A percentile compares a stretch with the other conserved stretches of the same genome.
Evolutionary conservation across 2,113 vertebrate species (phyloP).

Genomic region (Proteles cristata): DNA sequence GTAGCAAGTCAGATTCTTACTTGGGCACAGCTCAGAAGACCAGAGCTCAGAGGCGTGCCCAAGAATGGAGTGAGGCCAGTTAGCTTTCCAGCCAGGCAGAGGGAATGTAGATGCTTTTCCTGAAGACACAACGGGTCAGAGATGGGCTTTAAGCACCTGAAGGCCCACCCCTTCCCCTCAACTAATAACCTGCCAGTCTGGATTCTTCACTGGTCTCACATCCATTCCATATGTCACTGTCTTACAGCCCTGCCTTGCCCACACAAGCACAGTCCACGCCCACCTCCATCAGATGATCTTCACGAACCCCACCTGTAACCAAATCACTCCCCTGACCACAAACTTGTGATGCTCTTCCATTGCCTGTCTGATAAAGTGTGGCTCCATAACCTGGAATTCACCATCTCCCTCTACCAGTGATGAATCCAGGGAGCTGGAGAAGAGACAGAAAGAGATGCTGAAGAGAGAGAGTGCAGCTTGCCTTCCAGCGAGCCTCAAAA

Average conservation of each 20-base stretch:
- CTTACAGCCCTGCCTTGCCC: too few relatives aligned
- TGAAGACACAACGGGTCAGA: background rate
- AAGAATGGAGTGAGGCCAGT: background rate
- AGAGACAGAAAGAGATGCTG: too few relatives aligned
- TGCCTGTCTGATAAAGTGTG: background rate
- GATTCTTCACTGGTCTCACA: background rate
- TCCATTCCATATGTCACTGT: background rate
- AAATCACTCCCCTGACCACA: background rate
- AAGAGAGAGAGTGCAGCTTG: background rate
- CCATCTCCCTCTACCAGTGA: background rate
- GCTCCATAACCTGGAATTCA: background rate
- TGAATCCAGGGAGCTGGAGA: background rate
- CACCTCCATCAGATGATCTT: background rate
- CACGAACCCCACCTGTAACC: background rate
- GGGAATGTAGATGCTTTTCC: background rate
- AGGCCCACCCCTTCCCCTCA: background rate
- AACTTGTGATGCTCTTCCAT: background rate
- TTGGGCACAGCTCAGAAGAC: background rate
- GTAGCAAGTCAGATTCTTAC: background rate
- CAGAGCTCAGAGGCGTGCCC: background rate
- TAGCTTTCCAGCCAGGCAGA: background rate
- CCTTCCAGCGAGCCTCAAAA: background rate
- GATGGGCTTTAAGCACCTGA: background rate
- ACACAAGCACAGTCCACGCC: accelerated
- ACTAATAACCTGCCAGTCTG: background rate